phyloP scores from a whole-genome alignment of 2,113 vertebrate genomes.

The Sciurus niger region DNA sequence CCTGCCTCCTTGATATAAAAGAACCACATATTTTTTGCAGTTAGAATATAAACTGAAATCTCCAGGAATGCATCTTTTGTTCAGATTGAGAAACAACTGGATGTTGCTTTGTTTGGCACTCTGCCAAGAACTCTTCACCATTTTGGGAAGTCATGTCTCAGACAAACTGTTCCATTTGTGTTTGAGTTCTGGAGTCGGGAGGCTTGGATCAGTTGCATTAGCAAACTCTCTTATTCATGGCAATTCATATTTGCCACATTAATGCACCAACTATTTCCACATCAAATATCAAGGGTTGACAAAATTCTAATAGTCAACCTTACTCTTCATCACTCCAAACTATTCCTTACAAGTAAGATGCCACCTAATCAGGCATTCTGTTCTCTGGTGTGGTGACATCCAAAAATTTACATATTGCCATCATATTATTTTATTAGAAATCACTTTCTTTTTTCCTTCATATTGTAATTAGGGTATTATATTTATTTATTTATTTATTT shows the following conservation, averaged over 20 bases:
- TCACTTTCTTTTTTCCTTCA: neutral
- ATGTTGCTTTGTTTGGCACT: neutral
- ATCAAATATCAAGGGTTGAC: neutral
- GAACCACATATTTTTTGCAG: neutral
- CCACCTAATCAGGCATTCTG: too few species aligned
- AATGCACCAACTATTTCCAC: neutral
- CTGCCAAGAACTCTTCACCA: neutral
- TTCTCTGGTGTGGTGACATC: neutral
- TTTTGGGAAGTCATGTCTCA: neutral
- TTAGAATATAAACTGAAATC: neutral
- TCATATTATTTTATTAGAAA: neutral
- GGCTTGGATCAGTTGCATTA: neutral
- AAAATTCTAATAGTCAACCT: neutral
- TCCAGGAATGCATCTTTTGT: neutral
- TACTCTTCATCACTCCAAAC: neutral
- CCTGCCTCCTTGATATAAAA: neutral
- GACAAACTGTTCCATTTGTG: neutral
- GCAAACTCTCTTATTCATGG: rapidly evolving
- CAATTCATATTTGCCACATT: neutral
- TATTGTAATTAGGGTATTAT: neutral
- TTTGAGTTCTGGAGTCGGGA: neutral
- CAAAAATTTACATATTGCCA: neutral
- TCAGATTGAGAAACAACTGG: conserved; percentile 28
- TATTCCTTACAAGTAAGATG: neutral
- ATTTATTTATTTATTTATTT: neutral